phyloP scores from a whole-genome alignment of 2,797 vertebrate genomes.

The Tadarida brasiliensis region DNA sequence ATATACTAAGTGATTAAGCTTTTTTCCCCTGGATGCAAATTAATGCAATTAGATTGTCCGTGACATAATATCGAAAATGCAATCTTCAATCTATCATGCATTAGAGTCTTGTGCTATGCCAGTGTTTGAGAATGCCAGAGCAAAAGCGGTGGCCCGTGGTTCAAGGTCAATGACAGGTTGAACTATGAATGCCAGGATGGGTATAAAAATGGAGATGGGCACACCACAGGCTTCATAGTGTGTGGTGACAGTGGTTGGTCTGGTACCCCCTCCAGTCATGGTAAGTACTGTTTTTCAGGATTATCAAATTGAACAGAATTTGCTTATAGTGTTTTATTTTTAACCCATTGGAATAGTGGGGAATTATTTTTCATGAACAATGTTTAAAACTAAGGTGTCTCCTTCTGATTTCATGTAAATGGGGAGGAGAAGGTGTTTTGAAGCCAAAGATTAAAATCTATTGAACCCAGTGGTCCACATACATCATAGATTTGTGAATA shows the following conservation, averaged over 20 bases:
- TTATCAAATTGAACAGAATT: too few species aligned
- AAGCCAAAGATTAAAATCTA: too few species aligned
- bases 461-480: too few species aligned
- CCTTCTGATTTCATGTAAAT: too few species aligned
- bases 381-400: too few species aligned
- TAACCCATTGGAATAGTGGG: too few species aligned
- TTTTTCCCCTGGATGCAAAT: not conserved
- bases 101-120: slow-evolving; percentile 75
- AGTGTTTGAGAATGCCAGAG: not conserved
- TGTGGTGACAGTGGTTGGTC: slow-evolving; percentile 83
- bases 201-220: slow-evolving; percentile 66
- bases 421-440: too few species aligned
- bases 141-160: not conserved
- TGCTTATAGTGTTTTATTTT: too few species aligned
- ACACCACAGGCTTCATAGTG: not conserved
- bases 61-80: not conserved
- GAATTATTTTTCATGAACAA: too few species aligned
- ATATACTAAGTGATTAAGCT: not conserved
- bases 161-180: slow-evolving; percentile 65
- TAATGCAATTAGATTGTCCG: not conserved
- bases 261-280: slow-evolving; percentile 58
- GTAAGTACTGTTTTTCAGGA: slow-evolving; percentile 62
- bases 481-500: too few species aligned
- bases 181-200: slow-evolving; percentile 82
- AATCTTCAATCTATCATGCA: slow-evolving; percentile 32